Evolutionary conservation across 2,888 invertebrate genomes (phyloP), one percentile per base, ranked within the genome.

Genomic region (Drosophila birchii): DNA sequence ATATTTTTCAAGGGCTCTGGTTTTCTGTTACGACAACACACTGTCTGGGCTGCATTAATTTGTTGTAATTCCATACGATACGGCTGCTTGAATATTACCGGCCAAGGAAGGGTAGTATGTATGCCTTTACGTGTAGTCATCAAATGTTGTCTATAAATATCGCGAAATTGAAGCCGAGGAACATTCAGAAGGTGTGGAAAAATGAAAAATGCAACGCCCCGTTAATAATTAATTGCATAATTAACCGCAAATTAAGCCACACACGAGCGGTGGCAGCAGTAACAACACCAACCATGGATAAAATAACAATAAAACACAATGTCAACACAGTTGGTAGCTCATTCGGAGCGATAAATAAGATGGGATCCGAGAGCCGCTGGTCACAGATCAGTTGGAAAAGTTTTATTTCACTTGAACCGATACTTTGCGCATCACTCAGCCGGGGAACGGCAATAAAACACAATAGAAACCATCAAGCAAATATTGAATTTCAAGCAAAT

Each of bases 151-250:
- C 78, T 78, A 41, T 61, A 34, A 43, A 53, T 38, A 47, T 34
- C 32, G 16, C 63, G 68, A 54, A 69, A 55, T 69, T 72, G 34
- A 57, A 76, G 71, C 66, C 56, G 57, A 26, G 16, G 67, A 75
- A 70, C 73, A 76, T 69, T 57, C 45, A 66, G 79, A 72, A 68
- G 78, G 75, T 75, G 63, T 78, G 70, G 72, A 70, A 66, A 73
- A 54, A 38, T 29, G 67, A 53, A 59, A 66, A 53, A 78, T 79
- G 80, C 88, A 82, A 45, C 64, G 73, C 78, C 54, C 78, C 80
- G 81, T 88, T 80, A 88, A 89, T 89, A 88, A 90, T 87, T 81
- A 88, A 86, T 89, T 89, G 76, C 79, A 90, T 79, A 88, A 90
- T 87, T 85, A 86, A 89, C 88, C 88, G 78, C 88, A 86, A 85